Base-by-base conservation (phyloP, 37 sponge, comb jelly and placozoan species). In the Hexactinellida sp. region DNA sequence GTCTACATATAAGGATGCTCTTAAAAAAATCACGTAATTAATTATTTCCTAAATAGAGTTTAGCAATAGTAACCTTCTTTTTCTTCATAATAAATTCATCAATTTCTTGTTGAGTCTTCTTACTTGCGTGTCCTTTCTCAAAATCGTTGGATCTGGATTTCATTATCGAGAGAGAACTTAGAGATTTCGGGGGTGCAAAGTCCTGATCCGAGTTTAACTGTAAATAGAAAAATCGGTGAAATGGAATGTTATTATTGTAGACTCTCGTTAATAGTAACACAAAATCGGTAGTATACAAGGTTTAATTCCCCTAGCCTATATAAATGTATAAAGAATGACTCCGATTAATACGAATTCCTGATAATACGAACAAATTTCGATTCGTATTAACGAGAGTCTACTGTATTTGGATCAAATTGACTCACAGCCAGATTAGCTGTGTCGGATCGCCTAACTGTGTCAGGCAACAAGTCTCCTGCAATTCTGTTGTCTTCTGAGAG, bases 21-120 rank as follows among this genome's bases (percentile, higher is more conserved):
- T n/a, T 36, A 36, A 83, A 83, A 39, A 39, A 24, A 39, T 21
- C 39, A 28, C 47, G 19, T 37, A 23, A 51, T 39, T n/a, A 85
- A 85, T 39, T 19, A 39, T 9, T 85, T 30, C 9, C 13, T 41
- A n/a, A 36, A 83, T 36, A 24, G 84, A 83, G 37, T 83, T 83
- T 36, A n/a, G n/a, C n/a, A n/a, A n/a, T n/a, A n/a, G n/a, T n/a
- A 34, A 83, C 38, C 85, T 85, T 85, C 52, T 85, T 38, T 24
- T 85, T 63, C 76, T 63, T 63, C 76, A 63, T 63, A 32, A 63
- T 63, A 63, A 63, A 63, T 63, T 63, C 76, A 23, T 63, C 76
- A 23, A 63, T 63, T 63, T 63, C 76, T 23, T 63, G 76, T 28
- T 63, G 76, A 63, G 76, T 63, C 13, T 63, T 63, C 76, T 63